These are phyloP conservation scores for rat (Rattus norvegicus) DNA, from an alignment of 2,113 vertebrate genomes.

Conservation along the genomic window DNA sequence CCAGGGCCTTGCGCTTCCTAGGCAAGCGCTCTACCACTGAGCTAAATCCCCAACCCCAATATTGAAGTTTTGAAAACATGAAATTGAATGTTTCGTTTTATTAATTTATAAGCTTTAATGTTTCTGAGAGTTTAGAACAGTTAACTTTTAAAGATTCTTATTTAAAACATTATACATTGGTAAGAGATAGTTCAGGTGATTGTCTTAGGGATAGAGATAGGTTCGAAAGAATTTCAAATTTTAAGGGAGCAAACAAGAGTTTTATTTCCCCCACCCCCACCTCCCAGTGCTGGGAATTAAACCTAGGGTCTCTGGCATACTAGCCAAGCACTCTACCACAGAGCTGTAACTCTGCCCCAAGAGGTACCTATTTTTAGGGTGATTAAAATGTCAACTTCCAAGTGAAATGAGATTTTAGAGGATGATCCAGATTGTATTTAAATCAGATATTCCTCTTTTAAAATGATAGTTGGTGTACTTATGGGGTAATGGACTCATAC, in stretches of 20 bases:
- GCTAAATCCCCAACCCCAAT: too few species aligned
- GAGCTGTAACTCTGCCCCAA: not conserved
- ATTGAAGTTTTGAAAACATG: too few species aligned
- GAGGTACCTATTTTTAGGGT: slow-evolving; percentile 64
- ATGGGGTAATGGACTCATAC: not conserved
- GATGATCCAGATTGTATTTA: slow-evolving; percentile 57
- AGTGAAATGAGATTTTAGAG: slow-evolving; percentile 50
- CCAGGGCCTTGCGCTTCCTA: too few species aligned
- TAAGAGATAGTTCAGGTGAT: slow-evolving; percentile 30
- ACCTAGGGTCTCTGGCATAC: not conserved
- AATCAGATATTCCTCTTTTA: slow-evolving; percentile 54
- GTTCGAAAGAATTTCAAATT: slow-evolving; percentile 78
- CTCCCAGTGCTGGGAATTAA: not conserved
- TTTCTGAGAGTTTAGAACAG: slow-evolving; percentile 75
- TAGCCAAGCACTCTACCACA: not conserved
- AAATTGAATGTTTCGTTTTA: slow-evolving; percentile 42
- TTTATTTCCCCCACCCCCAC: slow-evolving; percentile 38
- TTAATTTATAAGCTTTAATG: slow-evolving; percentile 60
- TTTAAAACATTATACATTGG: slow-evolving; percentile 70
- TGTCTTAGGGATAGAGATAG: slow-evolving; percentile 40
- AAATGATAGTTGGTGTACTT: slow-evolving; percentile 1
- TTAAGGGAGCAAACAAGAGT: not conserved
- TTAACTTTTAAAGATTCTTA: slow-evolving; percentile 73
- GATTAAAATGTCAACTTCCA: slow-evolving; percentile 50
- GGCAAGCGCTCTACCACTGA: too few species aligned